Evolutionary conservation across 2,113 vertebrate species (phyloP).

Genomic region (Corvus cornix): DNA sequence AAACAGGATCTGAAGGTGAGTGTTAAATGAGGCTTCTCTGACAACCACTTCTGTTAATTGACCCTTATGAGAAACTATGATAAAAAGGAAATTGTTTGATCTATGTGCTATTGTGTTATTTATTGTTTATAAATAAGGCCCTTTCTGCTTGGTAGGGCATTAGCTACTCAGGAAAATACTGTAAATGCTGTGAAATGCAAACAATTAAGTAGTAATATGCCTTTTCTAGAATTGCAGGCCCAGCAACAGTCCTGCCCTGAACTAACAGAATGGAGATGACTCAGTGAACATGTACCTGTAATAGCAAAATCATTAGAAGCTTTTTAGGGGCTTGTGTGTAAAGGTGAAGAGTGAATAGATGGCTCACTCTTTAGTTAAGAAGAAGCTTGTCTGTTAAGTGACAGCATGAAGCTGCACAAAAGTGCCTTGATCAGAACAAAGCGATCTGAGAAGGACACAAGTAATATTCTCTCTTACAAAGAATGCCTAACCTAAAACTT

Average conservation of each 20-base stretch:
- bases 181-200: neutral
- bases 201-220: neutral
- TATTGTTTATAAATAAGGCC: neutral
- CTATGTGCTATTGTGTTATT: neutral
- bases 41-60: neutral
- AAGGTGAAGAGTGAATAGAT: neutral
- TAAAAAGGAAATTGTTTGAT: neutral
- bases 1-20: slow-evolving; percentile 94
- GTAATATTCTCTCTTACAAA: neutral
- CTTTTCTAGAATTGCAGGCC: neutral
- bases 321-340: neutral
- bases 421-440: neutral
- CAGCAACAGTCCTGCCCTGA: neutral
- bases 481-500: neutral
- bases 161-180: neutral
- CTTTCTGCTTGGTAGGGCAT: neutral
- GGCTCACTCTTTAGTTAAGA: neutral
- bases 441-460: neutral
- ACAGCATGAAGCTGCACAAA: neutral
- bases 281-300: neutral
- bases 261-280: neutral
- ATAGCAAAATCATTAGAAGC: neutral
- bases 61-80: neutral
- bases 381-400: neutral
- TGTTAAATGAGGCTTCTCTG: neutral